phyloP scores from a whole-genome alignment of 2,888 invertebrate species.

The Tenthredo notha region DNA sequence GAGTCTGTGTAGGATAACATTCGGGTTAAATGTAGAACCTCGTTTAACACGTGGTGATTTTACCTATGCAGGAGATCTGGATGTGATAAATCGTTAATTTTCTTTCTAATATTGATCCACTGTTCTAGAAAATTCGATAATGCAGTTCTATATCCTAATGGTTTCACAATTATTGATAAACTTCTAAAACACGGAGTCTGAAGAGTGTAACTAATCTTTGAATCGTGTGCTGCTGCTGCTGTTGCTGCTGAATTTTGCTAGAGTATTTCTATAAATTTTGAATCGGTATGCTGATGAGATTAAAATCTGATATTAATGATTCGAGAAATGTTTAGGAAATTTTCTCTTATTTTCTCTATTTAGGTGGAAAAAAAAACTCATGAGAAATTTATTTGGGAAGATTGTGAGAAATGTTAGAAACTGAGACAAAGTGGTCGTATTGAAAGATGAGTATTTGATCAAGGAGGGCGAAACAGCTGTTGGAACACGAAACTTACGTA shows the following conservation, averaged over 20 bases:
- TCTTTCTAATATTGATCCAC: neutral
- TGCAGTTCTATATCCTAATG: neutral
- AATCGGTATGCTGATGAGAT: neutral
- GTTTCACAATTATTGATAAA: neutral
- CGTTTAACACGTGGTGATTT: neutral
- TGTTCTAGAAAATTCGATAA: slow-evolving; percentile 1
- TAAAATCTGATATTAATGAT: neutral
- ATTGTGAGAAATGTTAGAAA: neutral
- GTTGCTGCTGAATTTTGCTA: too few species aligned
- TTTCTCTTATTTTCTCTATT: neutral
- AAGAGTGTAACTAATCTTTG: neutral
- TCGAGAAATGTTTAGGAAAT: neutral
- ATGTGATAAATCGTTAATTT: neutral
- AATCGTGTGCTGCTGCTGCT: neutral
- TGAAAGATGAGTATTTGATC: slow-evolving; percentile 43
- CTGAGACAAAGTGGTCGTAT: neutral
- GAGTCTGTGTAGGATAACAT: neutral
- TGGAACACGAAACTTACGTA: slow-evolving; percentile 33
- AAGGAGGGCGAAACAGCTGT: slow-evolving; percentile 37
- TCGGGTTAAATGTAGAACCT: neutral
- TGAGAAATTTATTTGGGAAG: neutral
- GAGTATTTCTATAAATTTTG: neutral
- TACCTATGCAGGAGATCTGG: neutral
- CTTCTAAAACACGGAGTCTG: neutral
- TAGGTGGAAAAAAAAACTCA: neutral